Conservation (phyloP, 1,140 invertebrate species). For the Drosophila ironensis region DNA sequence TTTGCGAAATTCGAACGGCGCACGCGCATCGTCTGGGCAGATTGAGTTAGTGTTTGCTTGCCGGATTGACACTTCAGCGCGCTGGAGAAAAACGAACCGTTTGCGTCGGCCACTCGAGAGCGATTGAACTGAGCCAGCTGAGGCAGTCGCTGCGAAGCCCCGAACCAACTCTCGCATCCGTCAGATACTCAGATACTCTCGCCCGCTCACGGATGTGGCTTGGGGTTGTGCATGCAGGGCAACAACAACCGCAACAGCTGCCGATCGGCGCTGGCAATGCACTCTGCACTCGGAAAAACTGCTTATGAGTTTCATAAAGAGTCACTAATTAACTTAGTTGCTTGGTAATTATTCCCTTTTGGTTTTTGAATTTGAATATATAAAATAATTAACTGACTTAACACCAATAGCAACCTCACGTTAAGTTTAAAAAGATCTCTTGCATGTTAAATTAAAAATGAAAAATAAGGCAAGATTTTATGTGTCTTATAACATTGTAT, state of each 20-base stretch:
- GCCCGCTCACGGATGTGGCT: not conserved
- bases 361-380: no score
- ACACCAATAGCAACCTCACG: no score
- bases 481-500: no score
- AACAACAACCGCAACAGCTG: not conserved
- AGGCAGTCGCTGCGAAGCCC: slow-evolving; percentile 10
- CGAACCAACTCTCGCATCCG: slow-evolving; percentile 5
- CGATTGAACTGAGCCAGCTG: slow-evolving; percentile 62
- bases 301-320: not conserved
- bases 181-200: not conserved
- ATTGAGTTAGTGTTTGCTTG: slow-evolving; percentile 1
- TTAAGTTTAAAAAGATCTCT: no score
- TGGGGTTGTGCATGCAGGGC: slow-evolving; percentile 34
- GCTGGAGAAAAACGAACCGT: slow-evolving; percentile 48
- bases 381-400: no score
- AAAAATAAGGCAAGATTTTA: no score
- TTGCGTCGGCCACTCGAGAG: slow-evolving; percentile 57
- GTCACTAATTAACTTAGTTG: no score
- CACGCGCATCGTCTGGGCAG: slow-evolving; percentile 63
- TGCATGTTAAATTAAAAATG: no score
- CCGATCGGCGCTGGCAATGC: slow-evolving; percentile 22
- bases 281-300: slow-evolving; percentile 40
- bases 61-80: slow-evolving; percentile 10
- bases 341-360: no score
- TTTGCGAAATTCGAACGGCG: slow-evolving; percentile 62